Evolutionary conservation across 1,140 invertebrate species (phyloP).

Genomic region (Drosophila nikananu): DNA sequence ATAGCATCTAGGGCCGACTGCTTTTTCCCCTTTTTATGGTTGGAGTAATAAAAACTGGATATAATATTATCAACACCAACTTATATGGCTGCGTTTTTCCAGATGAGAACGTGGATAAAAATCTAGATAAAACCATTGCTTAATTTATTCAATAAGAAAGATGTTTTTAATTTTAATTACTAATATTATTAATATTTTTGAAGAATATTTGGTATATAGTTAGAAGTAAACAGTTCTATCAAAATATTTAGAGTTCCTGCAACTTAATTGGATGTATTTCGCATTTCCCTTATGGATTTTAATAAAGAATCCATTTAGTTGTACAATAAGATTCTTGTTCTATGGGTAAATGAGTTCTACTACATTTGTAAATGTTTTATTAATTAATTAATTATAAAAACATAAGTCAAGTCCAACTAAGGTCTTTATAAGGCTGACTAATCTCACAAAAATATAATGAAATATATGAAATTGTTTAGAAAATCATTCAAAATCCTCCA

Average conservation of each 20-base stretch:
- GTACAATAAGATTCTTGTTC: too few relatives aligned
- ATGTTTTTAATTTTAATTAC: neutral
- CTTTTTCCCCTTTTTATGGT: constrained; percentile 19
- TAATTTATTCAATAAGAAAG: neutral
- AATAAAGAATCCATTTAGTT: too few relatives aligned
- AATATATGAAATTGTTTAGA: neutral
- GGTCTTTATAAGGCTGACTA: neutral
- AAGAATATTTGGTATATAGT: too few relatives aligned
- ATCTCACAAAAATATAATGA: neutral
- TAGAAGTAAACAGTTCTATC: too few relatives aligned
- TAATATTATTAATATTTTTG: neutral
- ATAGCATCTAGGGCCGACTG: constrained; percentile 9
- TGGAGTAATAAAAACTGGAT: constrained; percentile 10
- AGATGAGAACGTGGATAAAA: neutral
- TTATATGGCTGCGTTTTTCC: constrained; percentile 2
- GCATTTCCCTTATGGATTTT: too few relatives aligned
- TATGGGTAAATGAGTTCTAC: too few relatives aligned
- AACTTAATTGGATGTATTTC: too few relatives aligned
- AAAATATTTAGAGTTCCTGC: too few relatives aligned
- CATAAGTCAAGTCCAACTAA: too few relatives aligned
- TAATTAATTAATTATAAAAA: too few relatives aligned
- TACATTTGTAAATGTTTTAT: too few relatives aligned
- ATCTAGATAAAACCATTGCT: neutral
- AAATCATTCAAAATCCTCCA: neutral
- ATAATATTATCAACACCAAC: constrained; percentile 25